phyloP scores from a whole-genome alignment of 2,113 vertebrate species.

The Saimiri boliviensis region DNA sequence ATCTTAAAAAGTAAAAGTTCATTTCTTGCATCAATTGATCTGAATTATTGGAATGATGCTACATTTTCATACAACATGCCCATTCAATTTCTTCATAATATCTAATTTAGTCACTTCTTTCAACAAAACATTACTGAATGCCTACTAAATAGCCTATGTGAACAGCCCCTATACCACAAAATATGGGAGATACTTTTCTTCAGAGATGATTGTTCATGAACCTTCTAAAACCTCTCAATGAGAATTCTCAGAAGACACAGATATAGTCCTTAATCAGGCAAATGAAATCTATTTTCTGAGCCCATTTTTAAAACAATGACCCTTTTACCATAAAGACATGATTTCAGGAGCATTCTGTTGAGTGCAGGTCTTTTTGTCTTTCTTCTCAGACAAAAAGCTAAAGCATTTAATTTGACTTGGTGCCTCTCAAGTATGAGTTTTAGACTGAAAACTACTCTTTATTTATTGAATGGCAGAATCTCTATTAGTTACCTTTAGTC shows the following conservation, averaged over 20 bases:
- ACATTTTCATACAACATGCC: not conserved
- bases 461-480: not conserved
- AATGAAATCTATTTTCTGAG: slow-evolving; percentile 15
- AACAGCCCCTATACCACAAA: not conserved
- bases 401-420: not conserved
- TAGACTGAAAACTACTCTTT: not conserved
- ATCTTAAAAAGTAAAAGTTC: not conserved
- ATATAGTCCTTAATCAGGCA: not conserved
- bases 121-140: not conserved
- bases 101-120: not conserved
- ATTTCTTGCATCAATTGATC: not conserved
- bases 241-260: not conserved
- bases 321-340: not conserved
- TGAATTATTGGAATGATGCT: not conserved
- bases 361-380: not conserved
- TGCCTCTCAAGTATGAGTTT: not conserved
- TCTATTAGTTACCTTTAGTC: not conserved
- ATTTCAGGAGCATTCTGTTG: not conserved
- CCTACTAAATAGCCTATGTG: not conserved
- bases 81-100: not conserved
- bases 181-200: not conserved
- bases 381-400: not conserved
- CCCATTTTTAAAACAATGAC: not conserved
- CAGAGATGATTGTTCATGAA: not conserved
- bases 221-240: not conserved